Evolutionary conservation across 2,797 vertebrate species (phyloP), one percentile per base, ranked within the genome.

Genomic region (Takifugu rubripes): DNA sequence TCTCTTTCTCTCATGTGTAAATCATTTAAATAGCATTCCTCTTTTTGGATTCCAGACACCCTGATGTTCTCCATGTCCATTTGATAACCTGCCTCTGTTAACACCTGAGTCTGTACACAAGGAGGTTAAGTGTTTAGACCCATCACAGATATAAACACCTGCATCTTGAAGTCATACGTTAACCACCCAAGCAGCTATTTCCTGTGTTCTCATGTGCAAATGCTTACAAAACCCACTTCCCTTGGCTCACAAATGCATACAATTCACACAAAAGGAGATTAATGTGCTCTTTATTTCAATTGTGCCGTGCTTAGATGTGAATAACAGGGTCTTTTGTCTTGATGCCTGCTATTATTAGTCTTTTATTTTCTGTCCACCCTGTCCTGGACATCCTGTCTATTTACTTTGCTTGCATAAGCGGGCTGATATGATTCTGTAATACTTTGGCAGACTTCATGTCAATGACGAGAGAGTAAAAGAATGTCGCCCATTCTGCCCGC

Each of bases 61-160:
- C 17, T 0, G 29, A 11, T 0, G 33, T 44, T 6, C 65, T 52
- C 60, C 62, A 55, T 59, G 65, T 54, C 42, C 59, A 55, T 59
- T 59, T 62, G 57, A 70, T 82, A 62, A 72, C 77, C 61, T 65
- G 52, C 5, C 3, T 56, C 11, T 83, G 72, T 85, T 80, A 68
- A 77, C 60, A 33, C 50, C 24, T 42, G 17, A 1, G 51, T 57
- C 47, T 67, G 49, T 33, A 40, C 58, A 75, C 55, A 54, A 43
- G 24, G 58, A 61, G 50, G 29, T 58, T 9, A 48, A 58, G 59
- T 21, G 11, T 61, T 56, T 2, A 64, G 66, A 61, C 59, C 61
- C 15, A 64, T 44, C 44, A 26, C 26, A 51, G 44, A 48, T 51
- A 47, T 21, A 52, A 59, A 60, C 56, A 59, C 11, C 1, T 14